A percentile compares a stretch with the other conserved stretches of the same genome.
phyloP scores from a whole-genome alignment of 2,797 vertebrate species.

The Steatocranus sp. region DNA sequence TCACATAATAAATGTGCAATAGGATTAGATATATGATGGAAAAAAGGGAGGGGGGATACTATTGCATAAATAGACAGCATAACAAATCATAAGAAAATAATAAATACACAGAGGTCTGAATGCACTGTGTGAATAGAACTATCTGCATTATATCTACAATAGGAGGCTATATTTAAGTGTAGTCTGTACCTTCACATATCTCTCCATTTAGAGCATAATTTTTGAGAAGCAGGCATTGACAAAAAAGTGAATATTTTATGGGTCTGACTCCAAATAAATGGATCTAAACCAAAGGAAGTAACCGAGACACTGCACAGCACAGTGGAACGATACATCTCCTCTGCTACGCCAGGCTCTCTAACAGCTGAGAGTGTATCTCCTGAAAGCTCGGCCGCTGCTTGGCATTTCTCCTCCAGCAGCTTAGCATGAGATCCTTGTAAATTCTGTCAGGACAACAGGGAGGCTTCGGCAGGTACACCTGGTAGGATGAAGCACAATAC shows the following conservation, averaged over 20 bases:
- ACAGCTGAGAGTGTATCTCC: constrained; percentile 84
- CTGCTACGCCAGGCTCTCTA: constrained; percentile 66
- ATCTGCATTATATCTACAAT: constrained; percentile 30
- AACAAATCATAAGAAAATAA: constrained; percentile 23
- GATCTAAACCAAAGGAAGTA: neutral
- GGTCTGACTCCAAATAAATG: neutral
- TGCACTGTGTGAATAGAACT: neutral
- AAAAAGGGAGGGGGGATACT: neutral
- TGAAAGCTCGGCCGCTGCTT: constrained; percentile 90
- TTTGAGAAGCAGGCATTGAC: neutral
- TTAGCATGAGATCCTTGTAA: constrained; percentile 89
- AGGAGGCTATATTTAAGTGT: constrained; percentile 26
- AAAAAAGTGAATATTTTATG: neutral
- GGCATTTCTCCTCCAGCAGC: constrained; percentile 92
- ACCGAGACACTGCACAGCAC: neutral
- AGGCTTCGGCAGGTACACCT: constrained; percentile 91
- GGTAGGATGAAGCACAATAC: neutral
- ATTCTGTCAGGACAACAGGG: constrained; percentile 83
- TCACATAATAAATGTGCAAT: constrained; percentile 37
- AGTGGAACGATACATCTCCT: neutral
- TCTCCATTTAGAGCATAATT: constrained; percentile 26
- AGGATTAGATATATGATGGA: neutral
- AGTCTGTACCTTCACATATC: neutral
- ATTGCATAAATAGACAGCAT: constrained; percentile 38
- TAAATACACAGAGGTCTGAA: constrained; percentile 43